phyloP scores from a whole-genome alignment of 2,113 vertebrate genomes.

The Polyodon spathula region DNA sequence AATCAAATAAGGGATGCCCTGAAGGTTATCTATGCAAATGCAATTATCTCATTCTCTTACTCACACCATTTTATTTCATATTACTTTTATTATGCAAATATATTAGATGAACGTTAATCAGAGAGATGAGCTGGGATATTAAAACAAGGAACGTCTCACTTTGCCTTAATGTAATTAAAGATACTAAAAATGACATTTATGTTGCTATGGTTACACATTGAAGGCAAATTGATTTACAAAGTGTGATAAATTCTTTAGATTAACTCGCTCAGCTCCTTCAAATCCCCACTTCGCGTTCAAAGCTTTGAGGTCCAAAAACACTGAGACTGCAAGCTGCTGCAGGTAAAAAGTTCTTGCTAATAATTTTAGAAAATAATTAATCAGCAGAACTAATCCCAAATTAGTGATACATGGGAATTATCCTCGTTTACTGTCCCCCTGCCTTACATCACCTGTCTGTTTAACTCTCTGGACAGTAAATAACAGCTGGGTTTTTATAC shows the following conservation, averaged over 20 bases:
- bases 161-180: conserved; percentile 58
- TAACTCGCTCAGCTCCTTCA: not conserved
- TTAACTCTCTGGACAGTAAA: no score
- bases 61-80: conserved; percentile 41
- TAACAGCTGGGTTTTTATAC: no score
- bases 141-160: conserved; percentile 42
- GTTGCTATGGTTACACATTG: conserved; percentile 27
- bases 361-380: no score
- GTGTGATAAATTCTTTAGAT: not conserved
- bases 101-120: conserved; percentile 52
- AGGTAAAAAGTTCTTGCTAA: not conserved
- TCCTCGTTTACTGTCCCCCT: no score
- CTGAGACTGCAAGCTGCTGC: not conserved
- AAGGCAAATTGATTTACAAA: not conserved
- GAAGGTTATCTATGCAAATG: conserved; percentile 35
- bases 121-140: conserved; percentile 45
- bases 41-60: conserved; percentile 44
- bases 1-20: conserved; percentile 29
- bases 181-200: conserved; percentile 29
- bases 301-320: not conserved
- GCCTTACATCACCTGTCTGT: no score
- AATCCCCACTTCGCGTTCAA: not conserved
- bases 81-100: conserved; percentile 65
- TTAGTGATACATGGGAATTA: no score
- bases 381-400: no score